A percentile compares a stretch with the other conserved stretches of the same genome.
These are phyloP conservation scores for Cerceris ruficornis DNA, from an alignment of 2,888 invertebrate genomes.

Conservation along the genomic window DNA sequence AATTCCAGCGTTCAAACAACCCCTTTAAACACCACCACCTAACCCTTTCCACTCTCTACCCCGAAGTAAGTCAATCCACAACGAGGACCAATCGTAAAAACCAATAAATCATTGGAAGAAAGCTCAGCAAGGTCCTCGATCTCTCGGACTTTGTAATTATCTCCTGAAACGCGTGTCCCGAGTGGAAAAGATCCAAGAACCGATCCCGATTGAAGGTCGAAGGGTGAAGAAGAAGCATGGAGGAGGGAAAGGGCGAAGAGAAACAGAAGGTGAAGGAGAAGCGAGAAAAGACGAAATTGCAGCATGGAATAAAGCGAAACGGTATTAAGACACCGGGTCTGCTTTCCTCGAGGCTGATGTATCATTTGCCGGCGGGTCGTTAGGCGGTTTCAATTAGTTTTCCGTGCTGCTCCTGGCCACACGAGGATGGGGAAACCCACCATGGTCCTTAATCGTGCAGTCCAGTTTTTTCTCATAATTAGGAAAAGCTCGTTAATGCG, in stretches of 20 bases:
- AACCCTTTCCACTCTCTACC: no score
- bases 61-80: neutral
- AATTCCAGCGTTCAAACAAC: no score
- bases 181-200: neutral
- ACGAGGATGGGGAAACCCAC: constrained; percentile 35
- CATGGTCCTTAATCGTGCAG: constrained; percentile 76
- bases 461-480: constrained; percentile 79
- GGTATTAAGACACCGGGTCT: constrained; percentile 76
- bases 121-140: constrained; percentile 31
- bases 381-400: constrained; percentile 82
- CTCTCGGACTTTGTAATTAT: constrained; percentile 47
- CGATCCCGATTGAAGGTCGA: neutral
- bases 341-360: constrained; percentile 77
- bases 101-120: constrained; percentile 38
- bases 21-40: no score
- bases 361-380: constrained; percentile 81
- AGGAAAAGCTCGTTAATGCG: constrained; percentile 80
- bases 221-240: constrained; percentile 17
- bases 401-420: constrained; percentile 68
- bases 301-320: constrained; percentile 75
- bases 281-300: constrained; percentile 66
- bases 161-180: constrained; percentile 14
- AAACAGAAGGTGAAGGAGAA: constrained; percentile 21
- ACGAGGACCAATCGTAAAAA: constrained; percentile 2
- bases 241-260: constrained; percentile 36